Conservation (phyloP, 2,888 invertebrate species). For the Endomychus coccineus region DNA sequence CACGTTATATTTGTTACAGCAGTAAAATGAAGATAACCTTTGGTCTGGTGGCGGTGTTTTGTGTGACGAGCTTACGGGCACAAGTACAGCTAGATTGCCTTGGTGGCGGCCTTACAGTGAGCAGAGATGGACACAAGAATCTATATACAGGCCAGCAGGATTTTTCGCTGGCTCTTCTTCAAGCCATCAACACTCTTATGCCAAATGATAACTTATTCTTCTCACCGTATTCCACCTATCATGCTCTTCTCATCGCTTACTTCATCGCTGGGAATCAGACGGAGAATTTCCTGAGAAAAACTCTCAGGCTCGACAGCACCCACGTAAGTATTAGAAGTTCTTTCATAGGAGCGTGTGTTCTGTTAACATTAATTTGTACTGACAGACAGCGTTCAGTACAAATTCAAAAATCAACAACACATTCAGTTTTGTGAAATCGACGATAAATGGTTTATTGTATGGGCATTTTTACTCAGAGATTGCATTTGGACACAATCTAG, state of each 20-base stretch:
- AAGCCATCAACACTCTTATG: constrained; percentile 55
- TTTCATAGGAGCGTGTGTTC: too few relatives aligned
- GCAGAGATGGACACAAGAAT: constrained; percentile 34
- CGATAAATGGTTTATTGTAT: too few relatives aligned
- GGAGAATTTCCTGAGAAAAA: constrained; percentile 55
- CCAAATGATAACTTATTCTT: constrained; percentile 75
- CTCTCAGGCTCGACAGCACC: constrained; percentile 52
- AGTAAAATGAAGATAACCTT: constrained; percentile 44
- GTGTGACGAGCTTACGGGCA: constrained; percentile 19
- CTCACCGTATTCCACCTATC: constrained; percentile 81
- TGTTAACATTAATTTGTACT: too few relatives aligned
- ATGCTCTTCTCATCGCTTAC: constrained; percentile 70
- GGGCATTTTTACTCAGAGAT: too few relatives aligned
- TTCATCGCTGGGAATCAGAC: constrained; percentile 68
- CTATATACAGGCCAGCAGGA: constrained; percentile 56
- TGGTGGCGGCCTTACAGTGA: constrained; percentile 26
- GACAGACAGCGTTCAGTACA: too few relatives aligned
- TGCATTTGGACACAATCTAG: too few relatives aligned
- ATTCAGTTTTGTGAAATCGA: too few relatives aligned
- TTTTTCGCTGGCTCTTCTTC: constrained; percentile 65
- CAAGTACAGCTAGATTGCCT: constrained; percentile 47
- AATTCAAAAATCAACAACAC: too few relatives aligned
- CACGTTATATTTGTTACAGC: constrained; percentile 4
- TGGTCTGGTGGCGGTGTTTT: constrained; percentile 32
- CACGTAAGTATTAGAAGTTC: constrained; percentile 46